A percentile compares a stretch with the other conserved stretches of the same genome.
These are phyloP conservation scores for Kryptolebias marmoratus DNA, from an alignment of 2,113 vertebrate species.

Conservation along the genomic window DNA sequence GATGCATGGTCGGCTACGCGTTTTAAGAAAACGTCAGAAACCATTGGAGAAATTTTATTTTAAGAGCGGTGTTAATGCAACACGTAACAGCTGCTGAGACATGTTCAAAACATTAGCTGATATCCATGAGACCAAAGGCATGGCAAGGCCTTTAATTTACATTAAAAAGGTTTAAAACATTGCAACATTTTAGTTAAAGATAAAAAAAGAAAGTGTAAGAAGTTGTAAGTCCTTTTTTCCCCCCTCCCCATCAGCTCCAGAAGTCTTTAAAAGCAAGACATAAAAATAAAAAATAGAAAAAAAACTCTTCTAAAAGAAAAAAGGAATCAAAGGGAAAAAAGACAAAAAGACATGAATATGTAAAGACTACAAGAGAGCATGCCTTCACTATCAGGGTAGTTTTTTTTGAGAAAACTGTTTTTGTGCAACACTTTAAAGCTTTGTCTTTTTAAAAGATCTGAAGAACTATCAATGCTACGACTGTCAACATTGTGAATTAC, in stretches of 20 bases:
- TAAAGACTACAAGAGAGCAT: conserved; percentile 11
- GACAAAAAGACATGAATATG: background rate
- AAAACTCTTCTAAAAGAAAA: background rate
- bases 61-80: background rate
- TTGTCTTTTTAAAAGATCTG: background rate
- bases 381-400: background rate
- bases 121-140: conserved; percentile 9
- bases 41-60: background rate
- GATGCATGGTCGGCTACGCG: background rate
- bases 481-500: background rate
- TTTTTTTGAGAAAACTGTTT: background rate
- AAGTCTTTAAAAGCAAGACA: conserved; percentile 24
- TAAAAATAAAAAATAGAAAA: conserved; percentile 24
- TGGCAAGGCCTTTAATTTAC: conserved; percentile 3
- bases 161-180: conserved; percentile 20
- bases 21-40: conserved; percentile 7
- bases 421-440: background rate
- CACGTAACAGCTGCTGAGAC: conserved; percentile 5
- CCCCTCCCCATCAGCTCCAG: background rate
- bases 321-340: background rate
- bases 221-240: conserved; percentile 2
- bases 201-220: conserved; percentile 10
- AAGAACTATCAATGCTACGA: background rate
- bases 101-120: conserved; percentile 10
- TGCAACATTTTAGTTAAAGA: conserved; percentile 17